Conservation (phyloP, 1,140 invertebrate species). For the Achroia grisella region DNA sequence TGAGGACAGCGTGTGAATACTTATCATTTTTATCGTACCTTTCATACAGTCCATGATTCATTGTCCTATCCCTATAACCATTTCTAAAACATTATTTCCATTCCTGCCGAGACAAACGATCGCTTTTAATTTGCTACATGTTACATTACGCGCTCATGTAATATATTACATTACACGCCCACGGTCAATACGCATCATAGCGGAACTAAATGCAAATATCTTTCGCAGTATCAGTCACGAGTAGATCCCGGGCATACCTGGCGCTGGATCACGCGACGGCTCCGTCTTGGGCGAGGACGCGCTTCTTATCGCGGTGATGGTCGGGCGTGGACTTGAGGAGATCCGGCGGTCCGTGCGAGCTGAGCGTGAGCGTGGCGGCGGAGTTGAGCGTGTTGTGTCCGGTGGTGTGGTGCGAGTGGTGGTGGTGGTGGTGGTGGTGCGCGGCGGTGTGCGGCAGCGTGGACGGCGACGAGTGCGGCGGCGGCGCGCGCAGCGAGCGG, state of each 20-base stretch:
- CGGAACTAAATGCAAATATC: slow-evolving; percentile 3
- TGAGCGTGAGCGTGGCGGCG: slow-evolving; percentile 56
- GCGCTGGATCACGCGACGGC: slow-evolving; percentile 65
- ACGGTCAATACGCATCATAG: too few relatives aligned
- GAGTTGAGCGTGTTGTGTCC: slow-evolving; percentile 74
- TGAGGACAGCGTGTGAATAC: too few relatives aligned
- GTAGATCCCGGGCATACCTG: slow-evolving; percentile 7
- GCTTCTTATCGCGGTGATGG: slow-evolving; percentile 78
- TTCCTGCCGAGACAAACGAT: too few relatives aligned
- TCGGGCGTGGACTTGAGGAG: slow-evolving; percentile 89
- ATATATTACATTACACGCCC: too few relatives aligned
- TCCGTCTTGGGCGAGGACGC: slow-evolving; percentile 72
- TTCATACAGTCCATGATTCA: too few relatives aligned
- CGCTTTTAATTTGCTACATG: too few relatives aligned
- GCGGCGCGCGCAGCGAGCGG: slow-evolving; percentile 50
- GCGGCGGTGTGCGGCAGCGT: slow-evolving; percentile 48
- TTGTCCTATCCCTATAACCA: too few relatives aligned
- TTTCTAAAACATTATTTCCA: too few relatives aligned
- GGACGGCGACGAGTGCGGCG: slow-evolving; percentile 45
- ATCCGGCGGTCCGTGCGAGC: slow-evolving; percentile 80
- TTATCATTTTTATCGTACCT: too few relatives aligned
- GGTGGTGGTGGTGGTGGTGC: slow-evolving; percentile 24
- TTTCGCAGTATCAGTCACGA: slow-evolving; percentile 1
- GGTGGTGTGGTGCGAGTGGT: slow-evolving; percentile 57
- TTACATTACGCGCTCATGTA: too few relatives aligned